A percentile compares a stretch with the other conserved stretches of the same genome.
Conservation (phyloP, 2,113 vertebrate genomes). For the Sceloporus tristichus region DNA sequence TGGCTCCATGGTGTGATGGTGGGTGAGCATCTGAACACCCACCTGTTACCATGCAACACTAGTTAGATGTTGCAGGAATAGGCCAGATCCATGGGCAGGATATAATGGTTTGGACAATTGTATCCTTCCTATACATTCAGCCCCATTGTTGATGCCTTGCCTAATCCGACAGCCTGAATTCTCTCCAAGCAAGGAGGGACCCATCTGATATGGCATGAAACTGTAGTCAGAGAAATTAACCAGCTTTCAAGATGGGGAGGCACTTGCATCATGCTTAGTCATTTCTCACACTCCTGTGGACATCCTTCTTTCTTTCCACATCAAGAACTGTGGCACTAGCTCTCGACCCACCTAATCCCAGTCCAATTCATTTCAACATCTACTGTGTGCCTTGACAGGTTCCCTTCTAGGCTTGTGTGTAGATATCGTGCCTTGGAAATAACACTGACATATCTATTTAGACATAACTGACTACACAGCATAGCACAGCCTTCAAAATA, state of each 20-base stretch:
- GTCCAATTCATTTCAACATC: not conserved
- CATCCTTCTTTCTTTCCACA: not conserved
- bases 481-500: slow-evolving; percentile 47
- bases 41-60: too few species aligned
- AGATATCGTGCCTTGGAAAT: not conserved
- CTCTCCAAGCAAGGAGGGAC: too few species aligned
- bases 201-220: not conserved
- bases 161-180: too few species aligned
- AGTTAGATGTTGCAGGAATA: too few species aligned
- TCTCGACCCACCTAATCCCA: not conserved
- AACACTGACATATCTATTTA: slow-evolving; percentile 49
- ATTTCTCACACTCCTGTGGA: not conserved
- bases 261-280: not conserved
- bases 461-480: slow-evolving; percentile 48
- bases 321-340: not conserved
- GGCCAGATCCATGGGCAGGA: too few species aligned
- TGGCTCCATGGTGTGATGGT: too few species aligned
- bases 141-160: too few species aligned
- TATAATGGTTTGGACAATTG: too few species aligned
- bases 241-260: not conserved
- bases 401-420: slow-evolving; percentile 10
- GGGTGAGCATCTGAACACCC: too few species aligned
- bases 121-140: too few species aligned
- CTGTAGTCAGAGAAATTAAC: not conserved
- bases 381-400: not conserved